Evolutionary conservation across 2,888 invertebrate genomes (phyloP).

Genomic region (Agonopterix subpropinquella): DNA sequence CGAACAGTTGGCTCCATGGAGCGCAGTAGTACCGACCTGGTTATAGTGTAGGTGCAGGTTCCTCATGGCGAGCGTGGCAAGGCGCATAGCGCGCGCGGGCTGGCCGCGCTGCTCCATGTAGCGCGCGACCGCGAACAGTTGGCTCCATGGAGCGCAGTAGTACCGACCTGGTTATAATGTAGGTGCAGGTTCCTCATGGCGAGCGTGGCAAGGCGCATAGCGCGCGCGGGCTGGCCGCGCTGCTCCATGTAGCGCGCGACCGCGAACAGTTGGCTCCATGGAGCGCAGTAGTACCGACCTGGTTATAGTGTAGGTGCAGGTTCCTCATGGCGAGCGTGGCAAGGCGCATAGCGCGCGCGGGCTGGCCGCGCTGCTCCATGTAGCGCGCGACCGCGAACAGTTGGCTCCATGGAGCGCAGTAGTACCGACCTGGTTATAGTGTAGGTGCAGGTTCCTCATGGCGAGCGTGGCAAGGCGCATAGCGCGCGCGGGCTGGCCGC

Average conservation of each 20-base stretch:
- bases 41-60: conserved; percentile 89
- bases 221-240: conserved; percentile 86
- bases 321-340: conserved; percentile 90
- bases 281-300: conserved; percentile 54
- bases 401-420: conserved; percentile 64
- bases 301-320: conserved; percentile 88
- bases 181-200: conserved; percentile 90
- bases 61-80: conserved; percentile 89
- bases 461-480: conserved; percentile 88
- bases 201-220: conserved; percentile 86
- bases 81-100: conserved; percentile 87
- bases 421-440: conserved; percentile 83
- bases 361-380: conserved; percentile 90
- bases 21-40: conserved; percentile 67
- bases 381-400: conserved; percentile 90
- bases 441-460: conserved; percentile 88
- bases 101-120: conserved; percentile 92
- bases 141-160: conserved; percentile 49
- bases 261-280: conserved; percentile 83
- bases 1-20: conserved; percentile 81
- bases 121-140: conserved; percentile 88
- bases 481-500: conserved; percentile 87
- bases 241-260: conserved; percentile 93
- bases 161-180: conserved; percentile 84
- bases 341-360: conserved; percentile 87